Evolutionary conservation across 2,797 vertebrate genomes (phyloP).

Genomic region (Malacoraja senta): DNA sequence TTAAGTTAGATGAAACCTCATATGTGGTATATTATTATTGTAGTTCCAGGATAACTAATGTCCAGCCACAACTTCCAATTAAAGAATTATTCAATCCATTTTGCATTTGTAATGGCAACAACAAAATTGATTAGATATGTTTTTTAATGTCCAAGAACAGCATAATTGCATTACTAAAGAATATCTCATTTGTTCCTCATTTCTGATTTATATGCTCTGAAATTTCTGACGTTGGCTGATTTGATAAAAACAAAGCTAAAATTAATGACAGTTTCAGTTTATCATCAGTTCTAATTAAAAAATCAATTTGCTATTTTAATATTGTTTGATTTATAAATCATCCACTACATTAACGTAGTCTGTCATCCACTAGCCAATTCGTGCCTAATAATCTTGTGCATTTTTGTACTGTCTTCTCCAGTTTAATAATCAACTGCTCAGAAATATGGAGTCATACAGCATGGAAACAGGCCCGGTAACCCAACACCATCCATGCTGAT

Average conservation of each 20-base stretch:
- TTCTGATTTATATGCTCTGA: neutral
- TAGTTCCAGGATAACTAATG: neutral
- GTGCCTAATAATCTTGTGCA: conserved; percentile 62
- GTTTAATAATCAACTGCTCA: conserved; percentile 62
- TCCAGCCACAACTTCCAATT: neutral
- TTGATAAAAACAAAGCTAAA: neutral
- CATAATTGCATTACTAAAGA: neutral
- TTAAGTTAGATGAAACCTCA: neutral
- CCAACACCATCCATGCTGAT: too few relatives aligned
- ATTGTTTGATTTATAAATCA: conserved; percentile 22
- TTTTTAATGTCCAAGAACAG: neutral
- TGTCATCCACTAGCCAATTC: conserved; percentile 43
- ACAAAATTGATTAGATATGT: neutral
- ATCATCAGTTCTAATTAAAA: conserved; percentile 24
- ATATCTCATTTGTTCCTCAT: neutral
- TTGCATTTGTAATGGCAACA: neutral
- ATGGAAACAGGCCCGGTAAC: too few relatives aligned
- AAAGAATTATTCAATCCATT: neutral
- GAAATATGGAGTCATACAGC: too few relatives aligned
- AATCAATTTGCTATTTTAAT: conserved; percentile 2
- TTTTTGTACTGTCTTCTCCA: conserved; percentile 58
- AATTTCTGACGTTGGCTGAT: conserved; percentile 5
- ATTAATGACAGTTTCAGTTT: neutral
- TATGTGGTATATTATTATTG: neutral
- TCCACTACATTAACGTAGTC: neutral